These are phyloP conservation scores for Megalopta genalis DNA, from an alignment of 1,140 invertebrate species.

Conservation along the genomic window DNA sequence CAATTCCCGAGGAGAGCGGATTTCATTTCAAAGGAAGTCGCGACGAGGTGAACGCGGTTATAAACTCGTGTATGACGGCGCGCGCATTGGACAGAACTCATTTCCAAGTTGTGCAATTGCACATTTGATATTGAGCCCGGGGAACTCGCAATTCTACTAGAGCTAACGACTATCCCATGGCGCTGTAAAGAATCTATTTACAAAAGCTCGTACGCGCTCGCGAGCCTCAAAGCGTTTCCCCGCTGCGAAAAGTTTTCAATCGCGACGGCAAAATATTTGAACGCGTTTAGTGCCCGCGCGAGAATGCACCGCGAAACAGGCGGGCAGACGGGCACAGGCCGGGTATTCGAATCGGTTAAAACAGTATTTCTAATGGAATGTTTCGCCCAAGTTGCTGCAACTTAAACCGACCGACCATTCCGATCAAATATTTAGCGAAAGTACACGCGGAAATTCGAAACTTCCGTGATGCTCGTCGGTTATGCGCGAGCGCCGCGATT, in stretches of 20 bases:
- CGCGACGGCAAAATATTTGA: slow-evolving; percentile 10
- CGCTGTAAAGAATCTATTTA: slow-evolving; percentile 31
- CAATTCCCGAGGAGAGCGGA: background rate
- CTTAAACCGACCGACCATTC: too few species aligned
- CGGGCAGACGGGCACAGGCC: too few species aligned
- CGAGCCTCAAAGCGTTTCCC: background rate
- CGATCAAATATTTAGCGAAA: too few species aligned
- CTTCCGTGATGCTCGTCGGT: too few species aligned
- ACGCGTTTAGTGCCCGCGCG: background rate
- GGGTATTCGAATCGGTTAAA: too few species aligned
- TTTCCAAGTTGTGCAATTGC: slow-evolving; percentile 65
- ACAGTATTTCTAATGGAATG: background rate
- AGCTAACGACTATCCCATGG: slow-evolving; percentile 3
- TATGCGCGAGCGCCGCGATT: too few species aligned
- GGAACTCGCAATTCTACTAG: slow-evolving; percentile 35
- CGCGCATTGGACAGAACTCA: slow-evolving; percentile 44
- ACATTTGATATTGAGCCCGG: slow-evolving; percentile 45
- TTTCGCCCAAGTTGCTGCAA: too few species aligned
- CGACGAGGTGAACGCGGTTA: background rate
- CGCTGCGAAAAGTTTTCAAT: slow-evolving; percentile 20
- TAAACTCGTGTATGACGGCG: slow-evolving; percentile 7
- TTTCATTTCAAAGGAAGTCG: slow-evolving; percentile 37
- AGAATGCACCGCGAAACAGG: background rate
- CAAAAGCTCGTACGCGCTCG: slow-evolving; percentile 16
- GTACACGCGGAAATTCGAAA: too few species aligned